phyloP scores from a whole-genome alignment of 2,797 vertebrate genomes.

The Hyperoplus immaculatus region DNA sequence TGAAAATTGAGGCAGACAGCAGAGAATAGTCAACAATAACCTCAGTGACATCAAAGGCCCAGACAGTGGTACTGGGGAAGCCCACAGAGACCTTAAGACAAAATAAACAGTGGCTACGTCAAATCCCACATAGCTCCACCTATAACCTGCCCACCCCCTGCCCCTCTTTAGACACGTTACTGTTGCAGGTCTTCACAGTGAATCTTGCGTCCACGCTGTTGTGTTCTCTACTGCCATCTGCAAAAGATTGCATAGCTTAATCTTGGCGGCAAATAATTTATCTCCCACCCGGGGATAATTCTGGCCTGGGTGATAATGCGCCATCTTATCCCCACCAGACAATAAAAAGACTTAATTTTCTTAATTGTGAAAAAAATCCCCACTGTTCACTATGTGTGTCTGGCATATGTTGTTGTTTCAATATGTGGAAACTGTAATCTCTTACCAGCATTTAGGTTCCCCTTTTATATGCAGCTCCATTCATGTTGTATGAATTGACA shows the following conservation, averaged over 20 bases:
- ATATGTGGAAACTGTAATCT: constrained; percentile 67
- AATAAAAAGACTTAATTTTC: constrained; percentile 73
- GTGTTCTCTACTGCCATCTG: constrained; percentile 68
- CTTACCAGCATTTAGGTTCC: constrained; percentile 47
- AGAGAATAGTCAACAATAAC: constrained; percentile 85
- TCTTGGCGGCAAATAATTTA: constrained; percentile 79
- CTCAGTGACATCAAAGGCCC: constrained; percentile 84
- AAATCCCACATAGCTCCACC: constrained; percentile 70
- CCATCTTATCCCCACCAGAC: constrained; percentile 76
- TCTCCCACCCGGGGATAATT: constrained; percentile 68
- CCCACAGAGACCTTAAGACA: constrained; percentile 75
- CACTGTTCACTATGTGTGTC: constrained; percentile 70
- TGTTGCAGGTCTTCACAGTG: constrained; percentile 64
- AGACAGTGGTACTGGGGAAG: constrained; percentile 80
- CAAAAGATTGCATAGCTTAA: constrained; percentile 70
- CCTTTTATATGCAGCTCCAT: constrained; percentile 57
- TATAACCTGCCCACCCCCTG: constrained; percentile 10
- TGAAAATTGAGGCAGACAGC: constrained; percentile 78
- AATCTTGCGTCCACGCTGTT: constrained; percentile 63
- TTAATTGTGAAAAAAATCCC: constrained; percentile 80
- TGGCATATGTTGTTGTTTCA: constrained; percentile 61
- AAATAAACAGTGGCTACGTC: constrained; percentile 78
- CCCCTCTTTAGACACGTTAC: constrained; percentile 44
- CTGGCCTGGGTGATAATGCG: constrained; percentile 75
- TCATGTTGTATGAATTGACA: constrained; percentile 53